A percentile compares a stretch with the other conserved stretches of the same genome.
phyloP scores from a whole-genome alignment of 1,140 invertebrate genomes.

The Nephila pilipes region DNA sequence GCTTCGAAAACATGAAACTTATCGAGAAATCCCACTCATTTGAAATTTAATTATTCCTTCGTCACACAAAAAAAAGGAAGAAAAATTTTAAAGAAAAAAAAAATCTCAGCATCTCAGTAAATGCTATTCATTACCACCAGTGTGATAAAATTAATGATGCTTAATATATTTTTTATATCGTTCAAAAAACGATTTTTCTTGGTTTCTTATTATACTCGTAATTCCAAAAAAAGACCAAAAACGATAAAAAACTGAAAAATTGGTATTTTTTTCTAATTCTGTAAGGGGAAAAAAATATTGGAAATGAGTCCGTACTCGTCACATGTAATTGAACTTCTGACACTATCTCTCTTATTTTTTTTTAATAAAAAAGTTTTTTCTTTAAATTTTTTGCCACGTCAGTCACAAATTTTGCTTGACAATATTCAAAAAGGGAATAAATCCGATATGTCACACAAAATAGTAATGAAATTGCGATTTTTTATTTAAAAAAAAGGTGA shows the following conservation, averaged over 20 bases:
- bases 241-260: constrained; percentile 11
- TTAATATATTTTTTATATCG: constrained; percentile 41
- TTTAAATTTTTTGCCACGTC: background rate
- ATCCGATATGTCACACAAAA: background rate
- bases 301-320: constrained; percentile 16
- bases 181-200: constrained; percentile 43
- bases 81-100: background rate
- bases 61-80: background rate
- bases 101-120: constrained; percentile 34
- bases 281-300: constrained; percentile 24
- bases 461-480: background rate
- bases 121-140: constrained; percentile 54
- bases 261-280: constrained; percentile 28
- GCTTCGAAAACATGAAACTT: constrained; percentile 39
- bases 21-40: constrained; percentile 30
- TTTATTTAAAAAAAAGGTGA: background rate
- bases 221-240: background rate
- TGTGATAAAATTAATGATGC: constrained; percentile 62
- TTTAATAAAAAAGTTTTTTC: background rate
- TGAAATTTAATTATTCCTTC: constrained; percentile 37
- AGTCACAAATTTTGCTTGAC: background rate
- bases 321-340: constrained; percentile 59
- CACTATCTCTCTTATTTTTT: constrained; percentile 41
- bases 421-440: background rate
- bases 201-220: background rate